Conservation (phyloP, 2,888 invertebrate species). For the Gonocerus acuteangulatus region DNA sequence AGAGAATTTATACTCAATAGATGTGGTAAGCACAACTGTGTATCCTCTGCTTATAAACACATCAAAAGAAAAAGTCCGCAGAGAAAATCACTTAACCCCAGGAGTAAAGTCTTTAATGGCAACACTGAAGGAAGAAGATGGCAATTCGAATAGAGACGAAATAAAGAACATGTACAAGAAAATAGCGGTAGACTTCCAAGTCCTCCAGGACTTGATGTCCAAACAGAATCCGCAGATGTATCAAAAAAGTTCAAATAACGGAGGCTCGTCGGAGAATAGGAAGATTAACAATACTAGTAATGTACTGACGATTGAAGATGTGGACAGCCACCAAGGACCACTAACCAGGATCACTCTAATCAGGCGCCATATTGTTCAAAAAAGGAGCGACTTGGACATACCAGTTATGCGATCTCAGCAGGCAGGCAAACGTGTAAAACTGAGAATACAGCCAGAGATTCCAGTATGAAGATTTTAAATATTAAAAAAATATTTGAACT, state of each 20-base stretch:
- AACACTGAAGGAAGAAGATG: neutral
- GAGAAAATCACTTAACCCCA: no score
- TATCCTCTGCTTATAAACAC: no score
- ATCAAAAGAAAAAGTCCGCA: no score
- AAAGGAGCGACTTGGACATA: neutral
- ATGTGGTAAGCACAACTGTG: no score
- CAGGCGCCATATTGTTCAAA: neutral
- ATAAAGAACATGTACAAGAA: slow-evolving; percentile 4
- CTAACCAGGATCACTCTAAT: slow-evolving; percentile 13
- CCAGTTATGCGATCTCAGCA: neutral
- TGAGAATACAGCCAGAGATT: slow-evolving; percentile 6
- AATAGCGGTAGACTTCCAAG: slow-evolving; percentile 7
- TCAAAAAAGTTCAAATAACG: neutral
- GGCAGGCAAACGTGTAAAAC: neutral
- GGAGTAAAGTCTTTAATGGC: no score
- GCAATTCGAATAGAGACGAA: neutral
- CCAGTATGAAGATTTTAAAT: neutral
- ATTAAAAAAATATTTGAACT: neutral
- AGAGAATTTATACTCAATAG: no score
- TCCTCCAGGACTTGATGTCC: neutral
- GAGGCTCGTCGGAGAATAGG: neutral
- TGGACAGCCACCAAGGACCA: slow-evolving; percentile 1
- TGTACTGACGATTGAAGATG: slow-evolving; percentile 5
- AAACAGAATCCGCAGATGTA: neutral
- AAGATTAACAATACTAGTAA: neutral